phyloP scores from a whole-genome alignment of 2,888 invertebrate species.

The Morpho achilles region DNA sequence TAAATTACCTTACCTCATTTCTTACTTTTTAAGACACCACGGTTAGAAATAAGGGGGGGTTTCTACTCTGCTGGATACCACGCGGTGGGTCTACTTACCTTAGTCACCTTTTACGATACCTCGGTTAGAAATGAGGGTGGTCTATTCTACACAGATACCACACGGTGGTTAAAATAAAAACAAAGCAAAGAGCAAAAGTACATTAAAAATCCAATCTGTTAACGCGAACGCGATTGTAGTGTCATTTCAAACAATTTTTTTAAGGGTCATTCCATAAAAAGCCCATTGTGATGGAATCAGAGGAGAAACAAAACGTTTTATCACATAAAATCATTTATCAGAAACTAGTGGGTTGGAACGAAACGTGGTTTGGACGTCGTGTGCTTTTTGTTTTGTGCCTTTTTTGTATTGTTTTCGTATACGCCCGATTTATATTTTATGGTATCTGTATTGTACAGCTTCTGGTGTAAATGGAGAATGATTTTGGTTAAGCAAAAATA shows the following conservation, averaged over 20 bases:
- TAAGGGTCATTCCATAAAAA: constrained; percentile 17
- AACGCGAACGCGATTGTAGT: constrained; percentile 7
- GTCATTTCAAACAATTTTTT: constrained; percentile 15
- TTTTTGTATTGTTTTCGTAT: constrained; percentile 29
- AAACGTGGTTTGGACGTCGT: constrained; percentile 61
- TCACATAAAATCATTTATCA: constrained; percentile 67
- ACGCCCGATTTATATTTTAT: constrained; percentile 14
- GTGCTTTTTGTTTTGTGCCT: constrained; percentile 34
- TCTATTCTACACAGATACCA: too few species aligned
- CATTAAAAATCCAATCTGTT: neutral
- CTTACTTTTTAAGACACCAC: too few species aligned
- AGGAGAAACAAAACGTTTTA: constrained; percentile 30
- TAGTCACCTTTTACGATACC: too few species aligned
- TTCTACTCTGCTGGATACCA: too few species aligned
- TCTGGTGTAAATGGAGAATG: constrained; percentile 4
- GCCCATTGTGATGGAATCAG: constrained; percentile 11
- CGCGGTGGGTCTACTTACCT: too few species aligned
- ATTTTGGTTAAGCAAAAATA: neutral
- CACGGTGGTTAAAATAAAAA: too few species aligned
- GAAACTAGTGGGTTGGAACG: constrained; percentile 69
- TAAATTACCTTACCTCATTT: too few species aligned
- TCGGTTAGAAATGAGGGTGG: too few species aligned
- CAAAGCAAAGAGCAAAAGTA: too few species aligned
- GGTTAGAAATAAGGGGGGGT: too few species aligned
- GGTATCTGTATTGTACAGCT: constrained; percentile 9